Conservation (phyloP, 2,113 vertebrate genomes). For the Athene cunicularia region DNA sequence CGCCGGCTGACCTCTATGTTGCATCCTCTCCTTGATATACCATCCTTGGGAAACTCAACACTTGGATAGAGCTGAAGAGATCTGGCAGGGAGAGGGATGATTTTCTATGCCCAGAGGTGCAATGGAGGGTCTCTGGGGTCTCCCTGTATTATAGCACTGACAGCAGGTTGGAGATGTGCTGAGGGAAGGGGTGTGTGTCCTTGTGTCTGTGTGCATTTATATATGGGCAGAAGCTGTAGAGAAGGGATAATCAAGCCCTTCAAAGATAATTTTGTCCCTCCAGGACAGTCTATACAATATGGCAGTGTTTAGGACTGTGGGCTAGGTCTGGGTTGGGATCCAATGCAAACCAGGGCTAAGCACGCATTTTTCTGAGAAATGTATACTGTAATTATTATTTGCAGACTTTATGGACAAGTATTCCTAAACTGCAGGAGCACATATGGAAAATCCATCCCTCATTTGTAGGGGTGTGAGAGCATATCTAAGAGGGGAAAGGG, state of each 20-base stretch:
- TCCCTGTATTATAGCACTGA: neutral
- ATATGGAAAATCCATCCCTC: neutral
- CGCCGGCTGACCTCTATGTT: neutral
- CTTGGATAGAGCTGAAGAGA: neutral
- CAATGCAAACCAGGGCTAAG: neutral
- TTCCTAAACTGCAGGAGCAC: neutral
- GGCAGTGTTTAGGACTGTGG: neutral
- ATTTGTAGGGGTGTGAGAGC: neutral
- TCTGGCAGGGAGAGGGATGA: neutral
- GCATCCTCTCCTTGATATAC: neutral
- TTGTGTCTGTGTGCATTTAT: neutral
- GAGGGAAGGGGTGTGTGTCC: neutral
- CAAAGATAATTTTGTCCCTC: neutral
- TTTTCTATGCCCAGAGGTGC: neutral
- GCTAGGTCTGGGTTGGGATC: neutral
- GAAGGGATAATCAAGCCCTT: neutral
- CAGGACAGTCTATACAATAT: neutral
- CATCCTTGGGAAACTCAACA: neutral
- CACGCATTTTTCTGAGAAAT: neutral
- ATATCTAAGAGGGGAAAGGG: neutral
- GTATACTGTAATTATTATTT: neutral
- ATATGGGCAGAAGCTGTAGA: rapidly evolving
- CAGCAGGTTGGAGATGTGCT: neutral
- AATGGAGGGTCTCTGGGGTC: neutral
- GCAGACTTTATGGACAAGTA: neutral